phyloP scores from a whole-genome alignment of 2,888 invertebrate species.

The Hemicrepidius hirtus region DNA sequence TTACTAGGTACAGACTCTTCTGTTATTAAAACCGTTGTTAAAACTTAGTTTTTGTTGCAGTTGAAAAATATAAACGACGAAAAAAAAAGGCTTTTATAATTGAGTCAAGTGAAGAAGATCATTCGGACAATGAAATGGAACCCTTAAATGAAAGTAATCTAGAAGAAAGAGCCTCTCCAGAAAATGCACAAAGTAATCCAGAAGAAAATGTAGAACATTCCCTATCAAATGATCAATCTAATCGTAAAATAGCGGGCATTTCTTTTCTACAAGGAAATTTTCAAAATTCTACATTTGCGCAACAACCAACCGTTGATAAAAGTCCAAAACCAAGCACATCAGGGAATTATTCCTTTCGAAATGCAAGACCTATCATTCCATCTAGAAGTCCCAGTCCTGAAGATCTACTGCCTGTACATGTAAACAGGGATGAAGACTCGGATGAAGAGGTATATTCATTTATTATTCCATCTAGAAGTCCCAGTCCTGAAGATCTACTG shows the following conservation, averaged over 20 bases:
- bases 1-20: too few relatives aligned
- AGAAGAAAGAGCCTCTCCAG: too few relatives aligned
- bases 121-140: too few relatives aligned
- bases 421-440: constrained; percentile 74
- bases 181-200: background rate
- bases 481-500: constrained; percentile 29
- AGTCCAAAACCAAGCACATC: background rate
- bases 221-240: too few relatives aligned
- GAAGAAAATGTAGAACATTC: background rate
- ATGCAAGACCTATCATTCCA: constrained; percentile 2
- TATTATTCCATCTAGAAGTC: constrained; percentile 25
- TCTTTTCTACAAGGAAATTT: background rate
- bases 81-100: constrained; percentile 5
- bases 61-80: background rate
- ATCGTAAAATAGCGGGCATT: too few relatives aligned
- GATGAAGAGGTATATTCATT: constrained; percentile 68
- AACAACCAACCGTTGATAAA: too few relatives aligned
- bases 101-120: constrained; percentile 1
- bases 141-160: too few relatives aligned
- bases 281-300: background rate
- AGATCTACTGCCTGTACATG: constrained; percentile 67
- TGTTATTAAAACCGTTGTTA: too few relatives aligned
- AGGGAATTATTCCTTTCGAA: constrained; percentile 1
- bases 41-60: background rate
- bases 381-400: constrained; percentile 34